A percentile compares a stretch with the other conserved stretches of the same genome.
Evolutionary conservation across 1,140 invertebrate species (phyloP).

Genomic region (Drosophila ercepeae): DNA sequence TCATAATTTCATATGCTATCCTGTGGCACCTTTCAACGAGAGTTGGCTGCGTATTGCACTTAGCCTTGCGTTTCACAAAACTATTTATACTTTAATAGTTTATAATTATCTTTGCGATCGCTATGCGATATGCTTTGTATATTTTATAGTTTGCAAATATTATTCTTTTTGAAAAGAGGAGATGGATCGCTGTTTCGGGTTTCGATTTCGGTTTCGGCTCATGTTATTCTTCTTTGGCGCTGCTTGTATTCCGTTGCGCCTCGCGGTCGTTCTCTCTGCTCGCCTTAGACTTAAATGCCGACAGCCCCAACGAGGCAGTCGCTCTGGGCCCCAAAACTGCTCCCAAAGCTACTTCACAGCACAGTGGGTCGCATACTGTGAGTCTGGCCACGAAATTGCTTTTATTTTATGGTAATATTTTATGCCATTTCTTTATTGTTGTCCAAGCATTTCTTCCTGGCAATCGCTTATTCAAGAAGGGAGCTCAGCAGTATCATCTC

Average conservation of each 20-base stretch:
- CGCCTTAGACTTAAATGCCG: constrained; percentile 65
- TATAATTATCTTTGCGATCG: constrained; percentile 52
- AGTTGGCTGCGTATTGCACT: constrained; percentile 40
- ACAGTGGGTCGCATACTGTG: not conserved
- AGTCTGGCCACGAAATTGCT: not conserved
- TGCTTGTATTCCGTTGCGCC: constrained; percentile 72
- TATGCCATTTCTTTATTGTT: too few relatives aligned
- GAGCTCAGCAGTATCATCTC: too few relatives aligned
- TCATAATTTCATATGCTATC: not conserved
- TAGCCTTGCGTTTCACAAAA: constrained; percentile 19
- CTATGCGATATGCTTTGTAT: constrained; percentile 40
- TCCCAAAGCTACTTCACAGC: constrained; percentile 16
- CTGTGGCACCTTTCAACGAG: constrained; percentile 61
- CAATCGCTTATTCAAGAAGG: too few relatives aligned
- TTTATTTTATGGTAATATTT: too few relatives aligned
- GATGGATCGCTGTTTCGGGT: constrained; percentile 23
- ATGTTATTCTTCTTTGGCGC: constrained; percentile 46
- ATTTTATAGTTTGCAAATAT: constrained; percentile 24
- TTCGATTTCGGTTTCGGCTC: constrained; percentile 12
- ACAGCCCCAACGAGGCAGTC: constrained; percentile 16
- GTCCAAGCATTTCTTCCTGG: too few relatives aligned
- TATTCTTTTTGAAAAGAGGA: constrained; percentile 10
- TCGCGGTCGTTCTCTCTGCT: constrained; percentile 61
- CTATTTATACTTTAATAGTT: constrained; percentile 55
- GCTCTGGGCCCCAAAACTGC: constrained; percentile 29